These are phyloP conservation scores for Xenopus petersii DNA, from an alignment of 2,797 vertebrate genomes.

Conservation along the genomic window DNA sequence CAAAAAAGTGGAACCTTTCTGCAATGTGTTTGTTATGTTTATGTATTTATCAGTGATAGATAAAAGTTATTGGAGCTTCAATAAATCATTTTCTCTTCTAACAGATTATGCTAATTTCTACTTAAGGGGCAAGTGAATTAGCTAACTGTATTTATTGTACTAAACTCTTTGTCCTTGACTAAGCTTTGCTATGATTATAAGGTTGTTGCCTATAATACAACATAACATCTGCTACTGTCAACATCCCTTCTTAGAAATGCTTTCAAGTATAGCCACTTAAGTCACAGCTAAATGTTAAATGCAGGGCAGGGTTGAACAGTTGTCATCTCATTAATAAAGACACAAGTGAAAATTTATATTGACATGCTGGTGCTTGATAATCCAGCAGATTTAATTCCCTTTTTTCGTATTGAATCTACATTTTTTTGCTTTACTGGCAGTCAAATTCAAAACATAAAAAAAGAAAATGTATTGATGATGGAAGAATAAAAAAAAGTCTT, in stretches of 20 bases:
- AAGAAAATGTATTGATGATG: no score
- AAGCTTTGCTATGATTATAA: background rate
- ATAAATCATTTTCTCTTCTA: background rate
- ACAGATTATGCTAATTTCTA: background rate
- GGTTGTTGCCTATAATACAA: background rate
- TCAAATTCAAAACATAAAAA: no score
- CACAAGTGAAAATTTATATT: background rate
- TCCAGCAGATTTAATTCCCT: background rate
- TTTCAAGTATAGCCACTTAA: slow-evolving; percentile 2
- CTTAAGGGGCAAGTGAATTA: background rate
- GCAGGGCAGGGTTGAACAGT: slow-evolving; percentile 1
- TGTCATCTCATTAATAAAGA: slow-evolving; percentile 5
- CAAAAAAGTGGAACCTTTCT: no score
- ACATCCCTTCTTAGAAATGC: background rate
- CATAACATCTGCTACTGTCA: slow-evolving; percentile 5
- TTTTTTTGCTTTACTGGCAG: no score
- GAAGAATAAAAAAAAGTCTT: no score
- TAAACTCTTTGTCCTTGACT: background rate
- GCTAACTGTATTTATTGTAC: background rate
- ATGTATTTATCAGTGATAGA: no score
- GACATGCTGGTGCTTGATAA: background rate
- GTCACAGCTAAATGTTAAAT: background rate
- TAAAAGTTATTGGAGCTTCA: no score
- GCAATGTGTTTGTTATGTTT: no score
- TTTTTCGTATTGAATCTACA: background rate